Conservation (phyloP, 2,797 vertebrate genomes). For the Triplophysa yarkandensis region DNA sequence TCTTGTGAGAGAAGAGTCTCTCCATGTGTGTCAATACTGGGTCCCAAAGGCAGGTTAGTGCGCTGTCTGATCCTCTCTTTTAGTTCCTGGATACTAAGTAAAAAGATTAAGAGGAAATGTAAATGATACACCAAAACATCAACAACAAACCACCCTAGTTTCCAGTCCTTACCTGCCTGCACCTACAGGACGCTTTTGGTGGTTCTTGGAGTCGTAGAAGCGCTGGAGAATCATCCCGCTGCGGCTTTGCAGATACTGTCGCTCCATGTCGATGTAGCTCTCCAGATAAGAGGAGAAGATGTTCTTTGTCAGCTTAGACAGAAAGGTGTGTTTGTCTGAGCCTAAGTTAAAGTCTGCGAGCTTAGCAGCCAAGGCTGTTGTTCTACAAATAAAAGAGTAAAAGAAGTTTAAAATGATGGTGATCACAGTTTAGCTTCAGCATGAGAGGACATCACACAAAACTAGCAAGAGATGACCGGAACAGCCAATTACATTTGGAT, state of each 20-base stretch:
- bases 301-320: slow-evolving; percentile 98
- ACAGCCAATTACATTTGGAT: too few species aligned
- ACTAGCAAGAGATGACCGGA: background rate
- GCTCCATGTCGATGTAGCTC: slow-evolving; percentile 97
- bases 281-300: slow-evolving; percentile 98
- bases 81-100: slow-evolving; percentile 91
- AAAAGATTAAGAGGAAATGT: slow-evolving; percentile 16
- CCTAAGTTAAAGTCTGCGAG: slow-evolving; percentile 97
- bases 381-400: slow-evolving; percentile 75
- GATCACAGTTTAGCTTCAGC: background rate
- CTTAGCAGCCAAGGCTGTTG: slow-evolving; percentile 89
- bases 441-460: background rate
- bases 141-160: background rate
- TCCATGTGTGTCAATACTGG: slow-evolving; percentile 95
- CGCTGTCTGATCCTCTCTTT: slow-evolving; percentile 95
- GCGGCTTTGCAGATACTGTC: slow-evolving; percentile 91
- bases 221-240: slow-evolving; percentile 93
- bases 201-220: slow-evolving; percentile 99
- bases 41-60: slow-evolving; percentile 91
- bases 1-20: slow-evolving; percentile 97
- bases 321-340: slow-evolving; percentile 98
- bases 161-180: slow-evolving; percentile 84
- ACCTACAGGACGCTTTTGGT: slow-evolving; percentile 94
- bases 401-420: background rate
- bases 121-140: background rate